phyloP scores from a whole-genome alignment of 2,888 invertebrate genomes.

The Blastobasis adustella region DNA sequence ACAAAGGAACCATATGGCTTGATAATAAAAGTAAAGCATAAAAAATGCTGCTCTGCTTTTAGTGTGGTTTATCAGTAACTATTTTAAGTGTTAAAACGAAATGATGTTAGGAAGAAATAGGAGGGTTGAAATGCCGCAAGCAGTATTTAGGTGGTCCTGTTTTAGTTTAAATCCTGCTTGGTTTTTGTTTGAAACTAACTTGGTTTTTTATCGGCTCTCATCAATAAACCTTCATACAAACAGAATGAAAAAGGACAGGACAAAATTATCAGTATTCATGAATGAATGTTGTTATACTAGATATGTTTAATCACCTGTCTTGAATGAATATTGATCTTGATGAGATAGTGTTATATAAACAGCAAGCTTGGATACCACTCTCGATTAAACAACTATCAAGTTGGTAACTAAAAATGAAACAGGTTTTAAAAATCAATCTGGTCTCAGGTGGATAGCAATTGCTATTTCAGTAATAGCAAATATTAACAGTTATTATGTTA shows the following conservation, averaged over 20 bases:
- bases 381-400: conserved; percentile 1
- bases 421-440: background rate
- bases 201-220: background rate
- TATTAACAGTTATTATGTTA: no score
- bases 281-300: background rate
- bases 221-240: no score
- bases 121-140: background rate
- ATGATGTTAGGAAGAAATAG: conserved; percentile 5
- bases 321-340: background rate
- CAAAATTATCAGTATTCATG: conserved; percentile 3
- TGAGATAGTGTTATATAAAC: background rate
- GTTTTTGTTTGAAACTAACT: background rate
- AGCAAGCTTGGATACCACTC: conserved; percentile 1
- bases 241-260: background rate
- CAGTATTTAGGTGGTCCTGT: conserved; percentile 5
- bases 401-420: background rate
- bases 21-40: conserved; percentile 8
- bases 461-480: no score
- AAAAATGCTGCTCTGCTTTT: conserved; percentile 13
- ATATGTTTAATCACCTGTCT: background rate
- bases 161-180: background rate
- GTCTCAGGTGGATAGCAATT: no score
- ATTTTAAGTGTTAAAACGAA: conserved; percentile 12
- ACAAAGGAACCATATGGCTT: conserved; percentile 7
- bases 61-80: conserved; percentile 17